Conservation (phyloP, 35 echinoderm and acorn worm genomes). For the Hemicentrotus pulcherrimus region DNA sequence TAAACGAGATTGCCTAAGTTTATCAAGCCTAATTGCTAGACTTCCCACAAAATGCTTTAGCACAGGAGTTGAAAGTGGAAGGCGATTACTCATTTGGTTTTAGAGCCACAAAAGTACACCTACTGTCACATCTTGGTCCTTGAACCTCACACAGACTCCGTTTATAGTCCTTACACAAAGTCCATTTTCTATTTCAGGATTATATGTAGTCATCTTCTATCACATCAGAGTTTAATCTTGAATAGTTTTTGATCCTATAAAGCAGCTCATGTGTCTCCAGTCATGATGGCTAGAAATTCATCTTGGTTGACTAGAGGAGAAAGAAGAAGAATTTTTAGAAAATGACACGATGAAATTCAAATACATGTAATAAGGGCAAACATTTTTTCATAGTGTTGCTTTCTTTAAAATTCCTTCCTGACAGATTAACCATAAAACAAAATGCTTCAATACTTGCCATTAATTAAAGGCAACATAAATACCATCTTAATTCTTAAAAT, state of each 20-base stretch:
- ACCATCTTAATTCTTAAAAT: too few relatives aligned
- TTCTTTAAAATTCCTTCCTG: background rate
- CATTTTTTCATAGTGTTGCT: background rate
- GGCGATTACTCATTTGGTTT: background rate
- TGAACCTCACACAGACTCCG: background rate
- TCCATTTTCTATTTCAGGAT: constrained; percentile 6
- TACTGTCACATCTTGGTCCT: background rate
- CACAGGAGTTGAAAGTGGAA: background rate
- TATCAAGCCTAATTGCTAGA: too few relatives aligned
- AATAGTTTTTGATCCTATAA: background rate
- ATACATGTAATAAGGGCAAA: background rate
- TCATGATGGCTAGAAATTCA: constrained; percentile 96
- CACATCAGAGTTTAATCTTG: background rate
- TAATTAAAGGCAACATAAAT: too few relatives aligned
- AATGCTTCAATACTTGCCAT: too few relatives aligned
- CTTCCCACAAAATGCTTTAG: background rate
- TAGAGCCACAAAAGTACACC: background rate
- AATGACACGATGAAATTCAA: background rate
- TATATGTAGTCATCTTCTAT: background rate
- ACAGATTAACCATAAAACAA: too few relatives aligned
- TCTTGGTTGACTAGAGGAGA: constrained; percentile 81
- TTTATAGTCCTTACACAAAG: background rate
- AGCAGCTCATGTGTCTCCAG: constrained; percentile 94
- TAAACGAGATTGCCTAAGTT: too few relatives aligned
- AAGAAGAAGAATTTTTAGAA: constrained; percentile 4